phyloP scores from a whole-genome alignment of 2,888 invertebrate genomes.

The Leucophenga maculata region DNA sequence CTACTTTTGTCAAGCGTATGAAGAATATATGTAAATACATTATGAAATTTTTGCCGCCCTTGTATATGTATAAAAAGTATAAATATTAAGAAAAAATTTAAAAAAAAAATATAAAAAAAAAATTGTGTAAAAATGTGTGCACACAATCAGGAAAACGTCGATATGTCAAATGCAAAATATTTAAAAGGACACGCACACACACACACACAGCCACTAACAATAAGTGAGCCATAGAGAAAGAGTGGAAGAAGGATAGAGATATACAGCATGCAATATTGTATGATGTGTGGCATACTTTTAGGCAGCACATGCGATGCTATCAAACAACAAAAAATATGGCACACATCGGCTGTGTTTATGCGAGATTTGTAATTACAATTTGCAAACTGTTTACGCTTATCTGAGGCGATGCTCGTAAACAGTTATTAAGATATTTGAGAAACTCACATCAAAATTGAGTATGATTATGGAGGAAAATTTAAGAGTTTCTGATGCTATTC shows the following conservation, averaged over 20 bases:
- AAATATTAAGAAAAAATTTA: no score
- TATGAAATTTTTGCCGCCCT: no score
- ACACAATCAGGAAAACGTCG: not conserved
- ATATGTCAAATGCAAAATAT: constrained; percentile 16
- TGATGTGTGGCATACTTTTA: constrained; percentile 58
- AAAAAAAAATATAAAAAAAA: not conserved
- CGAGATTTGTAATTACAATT: no score
- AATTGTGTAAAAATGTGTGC: not conserved
- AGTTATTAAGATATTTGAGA: no score
- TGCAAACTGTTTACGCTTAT: no score
- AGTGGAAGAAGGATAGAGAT: constrained; percentile 10
- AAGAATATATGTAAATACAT: not conserved
- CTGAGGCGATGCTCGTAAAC: no score
- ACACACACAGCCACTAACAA: not conserved
- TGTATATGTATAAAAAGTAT: no score
- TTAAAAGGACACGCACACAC: not conserved
- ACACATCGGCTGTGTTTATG: no score
- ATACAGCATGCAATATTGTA: constrained; percentile 23
- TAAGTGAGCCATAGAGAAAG: not conserved
- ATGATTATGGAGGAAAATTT: no score
- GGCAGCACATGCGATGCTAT: constrained; percentile 33
- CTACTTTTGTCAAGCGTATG: not conserved
- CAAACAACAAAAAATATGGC: not conserved
- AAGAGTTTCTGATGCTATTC: no score
- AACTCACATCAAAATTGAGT: no score